Evolutionary conservation across 1,140 invertebrate genomes (phyloP).

Genomic region (Drosophila ercepeae): DNA sequence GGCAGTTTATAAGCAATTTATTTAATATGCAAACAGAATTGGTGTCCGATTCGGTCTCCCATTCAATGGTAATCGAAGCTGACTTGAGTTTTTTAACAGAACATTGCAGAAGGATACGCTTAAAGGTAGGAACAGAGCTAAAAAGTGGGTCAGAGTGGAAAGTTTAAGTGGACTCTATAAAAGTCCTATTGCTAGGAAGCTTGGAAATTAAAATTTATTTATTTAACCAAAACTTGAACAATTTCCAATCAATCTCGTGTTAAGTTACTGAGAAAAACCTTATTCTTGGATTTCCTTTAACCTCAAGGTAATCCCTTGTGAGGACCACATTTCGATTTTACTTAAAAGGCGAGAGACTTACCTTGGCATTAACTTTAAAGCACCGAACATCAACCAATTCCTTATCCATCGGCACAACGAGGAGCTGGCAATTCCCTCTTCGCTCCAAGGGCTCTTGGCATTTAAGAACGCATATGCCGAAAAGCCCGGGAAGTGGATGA

Average conservation of each 20-base stretch:
- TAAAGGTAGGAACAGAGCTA: neutral
- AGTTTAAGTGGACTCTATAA: too few species aligned
- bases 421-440: slow-evolving; percentile 26
- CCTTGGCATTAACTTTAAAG: slow-evolving; percentile 46
- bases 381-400: slow-evolving; percentile 28
- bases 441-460: neutral
- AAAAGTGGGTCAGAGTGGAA: neutral
- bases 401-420: slow-evolving; percentile 31
- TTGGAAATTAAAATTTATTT: too few species aligned
- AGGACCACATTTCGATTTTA: slow-evolving; percentile 1
- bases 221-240: too few species aligned
- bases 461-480: slow-evolving; percentile 31
- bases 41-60: neutral
- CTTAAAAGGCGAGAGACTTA: neutral
- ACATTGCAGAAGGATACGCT: slow-evolving; percentile 8
- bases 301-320: slow-evolving; percentile 23
- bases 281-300: too few species aligned
- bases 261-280: too few species aligned
- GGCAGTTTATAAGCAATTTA: slow-evolving; percentile 49
- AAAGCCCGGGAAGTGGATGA: slow-evolving; percentile 27
- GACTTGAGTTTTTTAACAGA: slow-evolving; percentile 30
- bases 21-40: slow-evolving; percentile 43
- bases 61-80: slow-evolving; percentile 30
- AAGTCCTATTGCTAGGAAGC: too few species aligned
- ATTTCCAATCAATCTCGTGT: slow-evolving; percentile 2